Evolutionary conservation across 2,797 vertebrate genomes (phyloP), one percentile per base, ranked within the genome.

Genomic region (Menidia menidia): DNA sequence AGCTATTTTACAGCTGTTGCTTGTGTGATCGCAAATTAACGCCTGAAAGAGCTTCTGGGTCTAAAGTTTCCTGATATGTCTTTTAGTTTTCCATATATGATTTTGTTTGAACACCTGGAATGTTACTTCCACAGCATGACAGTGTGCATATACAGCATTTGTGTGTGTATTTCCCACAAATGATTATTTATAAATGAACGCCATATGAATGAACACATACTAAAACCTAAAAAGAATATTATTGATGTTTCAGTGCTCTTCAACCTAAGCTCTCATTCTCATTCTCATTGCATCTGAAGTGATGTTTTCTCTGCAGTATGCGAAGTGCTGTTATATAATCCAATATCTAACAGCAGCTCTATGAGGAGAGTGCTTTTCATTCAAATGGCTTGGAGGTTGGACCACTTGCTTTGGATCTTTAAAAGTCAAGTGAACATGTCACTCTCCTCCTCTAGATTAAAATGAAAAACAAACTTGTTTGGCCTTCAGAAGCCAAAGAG

Each of bases 251-350:
- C 54, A 77, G 64, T 64, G 50, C 45, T 74, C 58, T 84, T 73
- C 71, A 41, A 19, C 45, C 2, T 61, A 6, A 48, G 42, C 33
- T 48, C 1, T 52, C 4, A 11, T 32, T 51, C 11, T 10, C 19
- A 25, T 16, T 25, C 71, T 50, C 67, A 33, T 41, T 15, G 42
- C 44, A 50, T n/a, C 54, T 73, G 50, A 75, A 79, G 66, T 61
- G 54, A 55, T 73, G 45, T 86, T 71, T 74, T 73, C 73, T 41
- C 67, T 47, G 52, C 60, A 56, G 39, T 1, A 1, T 73, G 61
- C 77, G 47, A 83, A 85, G 73, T 56, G 60, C 66, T 71, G 75
- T 84, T 83, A 63, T 72, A 53, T 78, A 76, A 76, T 79, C 19
- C 54, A 43, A 55, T 47, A 45, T 64, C 68, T 68, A 30, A 66